Percentiles rank a stretch among this genome's conserved stretches.
Evolutionary conservation across 2,888 invertebrate genomes (phyloP).

Genomic region (Microchrysa polita): DNA sequence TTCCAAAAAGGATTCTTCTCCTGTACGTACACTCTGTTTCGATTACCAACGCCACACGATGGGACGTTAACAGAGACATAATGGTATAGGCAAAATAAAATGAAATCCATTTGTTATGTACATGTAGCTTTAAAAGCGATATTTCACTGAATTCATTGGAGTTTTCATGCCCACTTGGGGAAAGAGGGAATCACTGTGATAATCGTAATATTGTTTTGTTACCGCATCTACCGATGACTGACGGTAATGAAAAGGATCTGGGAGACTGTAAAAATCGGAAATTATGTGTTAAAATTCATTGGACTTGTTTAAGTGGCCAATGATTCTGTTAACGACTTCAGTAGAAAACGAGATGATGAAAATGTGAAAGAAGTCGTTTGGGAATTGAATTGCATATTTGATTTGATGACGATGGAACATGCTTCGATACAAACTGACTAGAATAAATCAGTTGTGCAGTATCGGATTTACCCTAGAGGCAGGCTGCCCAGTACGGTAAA

Average conservation of each 20-base stretch:
- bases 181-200: background rate
- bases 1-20: no score
- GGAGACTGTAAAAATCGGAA: slow-evolving; percentile 16
- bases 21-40: no score
- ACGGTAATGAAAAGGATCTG: slow-evolving; percentile 22
- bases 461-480: no score
- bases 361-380: no score
- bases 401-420: no score
- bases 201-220: slow-evolving; percentile 33
- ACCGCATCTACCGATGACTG: background rate
- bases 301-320: background rate
- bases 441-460: no score
- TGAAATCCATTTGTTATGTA: slow-evolving; percentile 19
- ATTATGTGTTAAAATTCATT: slow-evolving; percentile 30
- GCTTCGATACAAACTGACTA: no score
- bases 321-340: no score
- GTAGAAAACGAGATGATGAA: no score
- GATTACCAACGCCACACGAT: no score
- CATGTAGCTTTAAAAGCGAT: slow-evolving; percentile 30
- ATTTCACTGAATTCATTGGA: slow-evolving; percentile 35
- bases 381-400: no score
- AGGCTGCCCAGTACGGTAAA: no score
- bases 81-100: slow-evolving; percentile 9
- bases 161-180: background rate
- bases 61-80: slow-evolving; percentile 17